These are phyloP conservation scores for Oligia fasciuncula DNA, from an alignment of 2,888 invertebrate genomes.

Conservation along the genomic window DNA sequence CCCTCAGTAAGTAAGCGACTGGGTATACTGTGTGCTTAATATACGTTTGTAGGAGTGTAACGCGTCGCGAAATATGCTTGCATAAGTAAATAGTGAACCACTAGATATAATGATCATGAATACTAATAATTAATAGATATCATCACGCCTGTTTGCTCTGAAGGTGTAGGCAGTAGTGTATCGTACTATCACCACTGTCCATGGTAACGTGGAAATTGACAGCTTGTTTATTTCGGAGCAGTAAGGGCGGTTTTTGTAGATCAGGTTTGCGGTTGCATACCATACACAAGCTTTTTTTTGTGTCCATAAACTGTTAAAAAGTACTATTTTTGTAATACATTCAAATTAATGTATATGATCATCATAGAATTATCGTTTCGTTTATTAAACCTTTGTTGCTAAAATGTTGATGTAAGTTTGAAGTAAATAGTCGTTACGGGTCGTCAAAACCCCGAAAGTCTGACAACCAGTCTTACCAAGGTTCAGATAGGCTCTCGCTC, in stretches of 20 bases:
- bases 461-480: too few species aligned
- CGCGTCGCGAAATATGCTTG: slow-evolving; percentile 53
- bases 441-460: too few species aligned
- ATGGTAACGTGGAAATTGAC: neutral
- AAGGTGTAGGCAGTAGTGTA: neutral
- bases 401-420: too few species aligned
- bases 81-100: slow-evolving; percentile 50
- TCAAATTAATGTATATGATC: too few species aligned
- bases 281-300: neutral
- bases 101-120: slow-evolving; percentile 35
- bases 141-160: neutral
- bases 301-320: neutral
- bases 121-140: slow-evolving; percentile 32
- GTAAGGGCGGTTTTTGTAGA: neutral
- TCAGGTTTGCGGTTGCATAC: neutral
- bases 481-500: too few species aligned
- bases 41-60: slow-evolving; percentile 27
- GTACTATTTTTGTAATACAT: too few species aligned
- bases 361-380: too few species aligned
- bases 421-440: too few species aligned
- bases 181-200: neutral
- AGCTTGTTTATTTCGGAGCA: neutral
- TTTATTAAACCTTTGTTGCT: too few species aligned
- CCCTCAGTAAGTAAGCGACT: slow-evolving; percentile 52
- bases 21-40: slow-evolving; percentile 17